These are phyloP conservation scores for Drosophila tropicalis DNA, from an alignment of 1,140 invertebrate species.

Conservation along the genomic window DNA sequence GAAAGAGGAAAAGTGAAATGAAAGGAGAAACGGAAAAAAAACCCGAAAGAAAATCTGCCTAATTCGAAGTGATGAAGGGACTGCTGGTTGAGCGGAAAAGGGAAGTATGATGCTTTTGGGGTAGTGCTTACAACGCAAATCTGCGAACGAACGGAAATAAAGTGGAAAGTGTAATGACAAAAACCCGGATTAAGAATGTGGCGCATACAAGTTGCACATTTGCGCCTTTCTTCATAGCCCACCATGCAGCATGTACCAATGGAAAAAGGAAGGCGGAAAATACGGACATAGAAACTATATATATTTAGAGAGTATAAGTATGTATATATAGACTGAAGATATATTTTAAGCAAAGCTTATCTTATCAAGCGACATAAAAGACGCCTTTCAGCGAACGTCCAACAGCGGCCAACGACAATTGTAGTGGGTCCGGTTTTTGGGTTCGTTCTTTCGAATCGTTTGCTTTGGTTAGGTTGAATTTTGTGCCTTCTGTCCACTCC, in stretches of 20 bases:
- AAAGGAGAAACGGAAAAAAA: conserved; percentile 19
- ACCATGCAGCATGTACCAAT: conserved; percentile 13
- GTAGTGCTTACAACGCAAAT: conserved; percentile 63
- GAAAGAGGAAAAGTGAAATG: conserved; percentile 15
- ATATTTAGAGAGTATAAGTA: conserved; percentile 15
- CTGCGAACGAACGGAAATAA: conserved; percentile 61
- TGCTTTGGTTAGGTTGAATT: conserved; percentile 34
- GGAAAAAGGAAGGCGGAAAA: not conserved
- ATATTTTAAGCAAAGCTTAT: conserved; percentile 80
- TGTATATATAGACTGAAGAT: conserved; percentile 39
- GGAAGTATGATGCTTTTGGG: not conserved
- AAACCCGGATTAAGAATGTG: conserved; percentile 77
- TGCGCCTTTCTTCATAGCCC: conserved; percentile 51
- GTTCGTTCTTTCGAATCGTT: conserved; percentile 28
- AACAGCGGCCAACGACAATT: conserved; percentile 55
- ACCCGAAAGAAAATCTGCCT: conserved; percentile 66
- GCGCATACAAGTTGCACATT: conserved; percentile 77
- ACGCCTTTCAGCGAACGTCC: conserved; percentile 71
- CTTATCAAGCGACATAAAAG: conserved; percentile 78
- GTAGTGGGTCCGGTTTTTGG: conserved; percentile 46
- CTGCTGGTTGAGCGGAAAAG: not conserved
- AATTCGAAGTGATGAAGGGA: conserved; percentile 51
- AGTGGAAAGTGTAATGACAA: conserved; percentile 75
- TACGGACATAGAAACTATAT: conserved; percentile 19
- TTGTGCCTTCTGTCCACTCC: conserved; percentile 25